phyloP scores from a whole-genome alignment of 2,888 invertebrate species.

The Apodemia hepburni region DNA sequence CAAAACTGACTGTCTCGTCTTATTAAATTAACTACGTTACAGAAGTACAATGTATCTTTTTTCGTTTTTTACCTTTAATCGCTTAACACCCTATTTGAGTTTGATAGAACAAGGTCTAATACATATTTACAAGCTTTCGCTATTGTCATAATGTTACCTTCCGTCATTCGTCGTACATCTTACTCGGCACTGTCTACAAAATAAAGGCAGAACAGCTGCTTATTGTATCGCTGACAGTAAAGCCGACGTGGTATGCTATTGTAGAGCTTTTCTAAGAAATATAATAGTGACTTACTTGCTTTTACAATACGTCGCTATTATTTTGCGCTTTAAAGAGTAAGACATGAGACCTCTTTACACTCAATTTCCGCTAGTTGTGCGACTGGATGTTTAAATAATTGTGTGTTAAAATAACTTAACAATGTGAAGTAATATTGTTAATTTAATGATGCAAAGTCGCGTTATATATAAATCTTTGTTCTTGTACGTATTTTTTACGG shows the following conservation, averaged over 20 bases:
- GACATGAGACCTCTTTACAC: constrained; percentile 44
- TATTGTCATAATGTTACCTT: constrained; percentile 44
- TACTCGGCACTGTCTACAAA: constrained; percentile 50
- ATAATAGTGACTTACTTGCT: constrained; percentile 69
- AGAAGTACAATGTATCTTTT: no score
- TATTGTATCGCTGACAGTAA: constrained; percentile 72
- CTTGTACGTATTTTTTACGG: no score
- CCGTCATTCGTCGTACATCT: constrained; percentile 57
- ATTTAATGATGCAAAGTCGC: no score
- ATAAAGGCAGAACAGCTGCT: constrained; percentile 62
- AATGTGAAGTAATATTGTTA: no score
- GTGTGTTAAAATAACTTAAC: neutral
- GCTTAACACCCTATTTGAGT: neutral
- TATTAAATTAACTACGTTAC: no score
- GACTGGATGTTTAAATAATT: constrained; percentile 18
- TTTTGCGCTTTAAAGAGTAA: constrained; percentile 55
- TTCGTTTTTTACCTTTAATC: neutral
- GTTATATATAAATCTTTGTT: no score
- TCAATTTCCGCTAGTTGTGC: constrained; percentile 35
- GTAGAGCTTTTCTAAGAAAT: constrained; percentile 58
- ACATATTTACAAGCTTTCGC: neutral
- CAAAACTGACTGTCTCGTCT: neutral
- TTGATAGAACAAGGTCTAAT: neutral
- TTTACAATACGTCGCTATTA: constrained; percentile 61
- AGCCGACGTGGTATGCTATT: constrained; percentile 59